Evolutionary conservation across 1,140 invertebrate genomes (phyloP).

Genomic region (Zaprionus camerounensis): DNA sequence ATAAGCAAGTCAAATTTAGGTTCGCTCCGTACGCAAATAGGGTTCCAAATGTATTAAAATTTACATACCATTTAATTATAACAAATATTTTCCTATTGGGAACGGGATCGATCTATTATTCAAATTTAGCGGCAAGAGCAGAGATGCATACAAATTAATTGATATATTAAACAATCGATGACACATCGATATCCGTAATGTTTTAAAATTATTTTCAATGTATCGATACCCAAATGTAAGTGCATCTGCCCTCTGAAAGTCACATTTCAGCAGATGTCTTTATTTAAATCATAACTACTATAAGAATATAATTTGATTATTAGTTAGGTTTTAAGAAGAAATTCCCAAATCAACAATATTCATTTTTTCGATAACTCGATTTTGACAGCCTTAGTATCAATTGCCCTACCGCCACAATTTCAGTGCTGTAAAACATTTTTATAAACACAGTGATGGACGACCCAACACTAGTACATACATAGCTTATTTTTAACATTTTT

Average conservation of each 20-base stretch:
- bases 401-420: slow-evolving; percentile 24
- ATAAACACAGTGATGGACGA: slow-evolving; percentile 30
- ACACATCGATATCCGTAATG: background rate
- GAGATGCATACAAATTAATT: background rate
- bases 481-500: slow-evolving; percentile 76
- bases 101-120: background rate
- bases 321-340: background rate
- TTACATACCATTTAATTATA: background rate
- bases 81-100: background rate
- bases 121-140: background rate
- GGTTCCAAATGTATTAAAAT: too few relatives aligned
- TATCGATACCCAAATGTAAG: background rate
- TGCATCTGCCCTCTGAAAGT: background rate
- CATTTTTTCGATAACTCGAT: slow-evolving; percentile 18
- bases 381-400: background rate
- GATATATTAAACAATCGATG: background rate
- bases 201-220: background rate
- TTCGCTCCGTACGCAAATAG: too few relatives aligned
- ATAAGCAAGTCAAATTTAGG: too few relatives aligned
- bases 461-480: slow-evolving; percentile 62
- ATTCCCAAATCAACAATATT: background rate
- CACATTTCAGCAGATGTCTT: background rate
- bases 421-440: slow-evolving; percentile 28
- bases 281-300: background rate
- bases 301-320: too few relatives aligned